Conservation (phyloP, 2,113 vertebrate genomes). For the Fulica atra region DNA sequence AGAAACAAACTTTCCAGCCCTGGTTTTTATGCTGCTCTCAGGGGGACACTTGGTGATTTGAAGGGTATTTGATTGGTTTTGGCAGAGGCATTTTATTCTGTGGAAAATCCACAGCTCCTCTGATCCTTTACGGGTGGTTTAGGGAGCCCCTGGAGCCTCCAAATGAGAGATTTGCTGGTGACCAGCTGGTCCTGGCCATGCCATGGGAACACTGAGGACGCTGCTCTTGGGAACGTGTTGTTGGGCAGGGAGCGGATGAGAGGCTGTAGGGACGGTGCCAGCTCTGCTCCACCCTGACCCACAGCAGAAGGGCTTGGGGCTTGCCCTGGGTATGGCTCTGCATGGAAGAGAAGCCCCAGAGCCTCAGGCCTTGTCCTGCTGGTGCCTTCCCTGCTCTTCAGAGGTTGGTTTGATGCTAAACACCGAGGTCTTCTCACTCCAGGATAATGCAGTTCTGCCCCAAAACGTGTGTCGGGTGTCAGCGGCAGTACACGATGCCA, state of each 20-base stretch:
- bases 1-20: slow-evolving; percentile 35
- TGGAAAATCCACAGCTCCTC: background rate
- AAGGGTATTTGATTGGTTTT: slow-evolving; percentile 33
- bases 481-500: rapidly evolving
- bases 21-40: background rate
- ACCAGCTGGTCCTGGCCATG: background rate
- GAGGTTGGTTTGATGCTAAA: background rate
- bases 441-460: background rate
- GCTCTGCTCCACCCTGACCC: background rate
- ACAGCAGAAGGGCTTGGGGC: background rate
- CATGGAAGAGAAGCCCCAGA: background rate
- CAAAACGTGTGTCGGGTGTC: rapidly evolving
- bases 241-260: background rate
- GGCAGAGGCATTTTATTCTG: background rate
- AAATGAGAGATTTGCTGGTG: background rate
- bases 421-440: background rate
- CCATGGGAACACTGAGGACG: background rate
- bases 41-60: background rate
- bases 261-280: background rate
- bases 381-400: background rate
- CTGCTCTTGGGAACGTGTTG: background rate
- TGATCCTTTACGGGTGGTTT: background rate
- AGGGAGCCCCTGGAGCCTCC: background rate
- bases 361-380: background rate
- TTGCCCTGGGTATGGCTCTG: background rate